Base-by-base conservation (phyloP, 2,888 invertebrate genomes). In the Parelbella ahira region DNA sequence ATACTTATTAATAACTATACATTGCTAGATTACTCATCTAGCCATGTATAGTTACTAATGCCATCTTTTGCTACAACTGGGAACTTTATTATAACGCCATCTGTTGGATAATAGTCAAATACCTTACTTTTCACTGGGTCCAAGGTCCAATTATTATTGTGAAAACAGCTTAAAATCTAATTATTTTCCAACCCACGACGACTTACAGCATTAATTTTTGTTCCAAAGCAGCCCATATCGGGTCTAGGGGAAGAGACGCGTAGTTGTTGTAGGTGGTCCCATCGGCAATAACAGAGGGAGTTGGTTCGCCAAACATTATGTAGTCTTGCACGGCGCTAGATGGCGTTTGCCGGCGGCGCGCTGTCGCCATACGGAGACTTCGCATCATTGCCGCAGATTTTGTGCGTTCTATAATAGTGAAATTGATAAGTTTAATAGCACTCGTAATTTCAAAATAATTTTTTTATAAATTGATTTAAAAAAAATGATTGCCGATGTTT, bases 211-310 rank as follows among this genome's bases (percentile, higher is more conserved):
- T 59, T 0, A 84, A 53, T 49, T 81, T 83, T 27, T 66, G 63
- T 33, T 80, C 83, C 8, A 86, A 50, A 1, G 72, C 80, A 0
- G 80, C 80, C 84, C 84, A 86, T 1, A 51, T 42, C 0, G 82
- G 82, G 44, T 76, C 72, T 0, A 84, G 66, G 0, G 68, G 68
- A 56, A 47, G 4, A 44, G 34, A 3, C 7, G 30, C 30, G 3
- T 44, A 12, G 23, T 42, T 49, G 20, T 39, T 47, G 50, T 51
- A 58, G 0, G 23, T 32, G 37, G 46, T 47, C 27, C 37, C 47
- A 36, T 68, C 67, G 1, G 44, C 25, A 1, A 54, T 33, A 2
- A 53, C 45, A 19, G 62, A 44, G 12, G 60, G 58, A 45, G 67
- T 4, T 2, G 55, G 29, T 0, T 61, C 62, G 0, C 63, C 69